Evolutionary conservation across 64 coral and sea anemone genomes (phyloP), one percentile per base, ranked within the genome.

Genomic region (Actinia tenebrosa): DNA sequence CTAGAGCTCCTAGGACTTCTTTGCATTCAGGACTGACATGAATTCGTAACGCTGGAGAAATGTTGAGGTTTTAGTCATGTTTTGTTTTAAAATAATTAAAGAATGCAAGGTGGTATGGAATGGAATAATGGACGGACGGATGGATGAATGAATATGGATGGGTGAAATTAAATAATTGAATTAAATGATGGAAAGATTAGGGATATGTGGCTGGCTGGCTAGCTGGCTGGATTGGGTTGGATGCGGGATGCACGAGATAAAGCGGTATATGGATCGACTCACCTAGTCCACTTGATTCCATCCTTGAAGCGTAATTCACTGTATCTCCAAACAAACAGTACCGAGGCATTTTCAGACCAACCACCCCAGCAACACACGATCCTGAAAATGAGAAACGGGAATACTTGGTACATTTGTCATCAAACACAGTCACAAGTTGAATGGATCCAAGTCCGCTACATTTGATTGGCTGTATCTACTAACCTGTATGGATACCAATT

Each of bases 1-100:
- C 93, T 16, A 95, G 84, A 18, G 18, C 54, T 44, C 92, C 93
- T 10, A 95, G 84, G 0, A 80, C 93, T 37, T 45, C 60, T 61
- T 92, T 92, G 84, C 93, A 95, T 60, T 92, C 93, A 58, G 93
- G 93, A 37, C 93, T 95, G 17, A 95, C 83, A 44, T 95, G 93
- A 72, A 95, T 86, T 83, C 93, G 71, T 64, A 95, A 82, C 8
- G 93, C 93, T 95, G n/a, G 25, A 83, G 68, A 86, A 17, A 80
- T 81, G 53, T 45, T 81, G 5, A 7, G 16, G 16, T 47, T 30
- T 25, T 6, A 53, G 30, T 37, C 30, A 37, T 37, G 30, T 37
- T 37, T 37, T 37, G n/a, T n/a, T 37, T 37, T 1, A 37, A 37
- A 37, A 37, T 37, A 37, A 37, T 37, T 37, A 37, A 37, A 37